phyloP scores from a whole-genome alignment of 2,113 vertebrate genomes.

The Cromileptes altivelis region DNA sequence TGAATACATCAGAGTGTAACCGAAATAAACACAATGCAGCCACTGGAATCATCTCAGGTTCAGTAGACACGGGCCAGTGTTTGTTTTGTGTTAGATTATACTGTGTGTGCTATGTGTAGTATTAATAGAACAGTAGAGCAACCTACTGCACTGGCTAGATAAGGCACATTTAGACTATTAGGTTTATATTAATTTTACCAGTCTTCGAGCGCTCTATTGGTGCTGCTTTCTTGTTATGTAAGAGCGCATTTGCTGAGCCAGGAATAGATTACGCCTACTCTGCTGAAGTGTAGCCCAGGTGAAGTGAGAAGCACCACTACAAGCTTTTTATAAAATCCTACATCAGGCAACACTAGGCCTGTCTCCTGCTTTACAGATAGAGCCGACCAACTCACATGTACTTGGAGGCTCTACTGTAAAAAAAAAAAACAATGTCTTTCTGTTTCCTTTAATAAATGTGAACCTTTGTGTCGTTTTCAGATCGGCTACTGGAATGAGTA shows the following conservation, averaged over 20 bases:
- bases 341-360: conserved; percentile 34
- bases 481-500: conserved; percentile 99
- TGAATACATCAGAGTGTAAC: conserved; percentile 16
- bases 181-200: conserved; percentile 60
- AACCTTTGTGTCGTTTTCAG: conserved; percentile 87
- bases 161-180: conserved; percentile 52
- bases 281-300: conserved; percentile 69
- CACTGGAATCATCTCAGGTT: conserved; percentile 46
- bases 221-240: conserved; percentile 75
- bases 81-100: conserved; percentile 41
- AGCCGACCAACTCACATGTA: conserved; percentile 34
- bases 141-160: conserved; percentile 35
- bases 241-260: conserved; percentile 70
- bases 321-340: conserved; percentile 59
- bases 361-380: conserved; percentile 36
- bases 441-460: conserved; percentile 59
- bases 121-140: conserved; percentile 57
- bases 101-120: conserved; percentile 12
- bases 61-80: conserved; percentile 38
- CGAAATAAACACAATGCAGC: conserved; percentile 53
- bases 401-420: conserved; percentile 48
- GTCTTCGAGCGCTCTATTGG: conserved; percentile 36
- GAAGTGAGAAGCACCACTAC: conserved; percentile 62
- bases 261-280: conserved; percentile 78
- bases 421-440: background rate